Evolutionary conservation across 2,888 invertebrate species (phyloP).

Genomic region (Drosophila siamana): DNA sequence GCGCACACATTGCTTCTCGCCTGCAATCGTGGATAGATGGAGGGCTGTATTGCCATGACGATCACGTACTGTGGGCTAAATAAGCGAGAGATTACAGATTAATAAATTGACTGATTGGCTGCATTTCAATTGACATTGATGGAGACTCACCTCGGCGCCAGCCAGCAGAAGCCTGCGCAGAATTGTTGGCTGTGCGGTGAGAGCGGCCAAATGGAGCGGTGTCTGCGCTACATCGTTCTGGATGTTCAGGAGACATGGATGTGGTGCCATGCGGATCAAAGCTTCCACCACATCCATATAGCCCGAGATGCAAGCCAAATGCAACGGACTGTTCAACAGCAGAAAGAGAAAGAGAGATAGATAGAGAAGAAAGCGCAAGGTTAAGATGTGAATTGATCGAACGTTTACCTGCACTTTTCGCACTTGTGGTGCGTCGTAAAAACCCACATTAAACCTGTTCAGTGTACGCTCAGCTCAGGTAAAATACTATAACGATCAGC

Average conservation of each 20-base stretch:
- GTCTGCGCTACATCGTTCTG: slow-evolving; percentile 93
- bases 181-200: slow-evolving; percentile 91
- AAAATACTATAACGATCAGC: slow-evolving; percentile 35
- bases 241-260: slow-evolving; percentile 91
- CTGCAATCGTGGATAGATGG: slow-evolving; percentile 92
- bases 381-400: slow-evolving; percentile 1
- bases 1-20: slow-evolving; percentile 90
- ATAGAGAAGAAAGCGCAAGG: slow-evolving; percentile 26
- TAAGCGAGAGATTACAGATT: not conserved
- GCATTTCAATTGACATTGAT: not conserved
- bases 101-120: slow-evolving; percentile 1
- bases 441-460: slow-evolving; percentile 73
- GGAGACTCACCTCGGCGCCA: slow-evolving; percentile 88
- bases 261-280: slow-evolving; percentile 91
- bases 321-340: slow-evolving; percentile 91
- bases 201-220: slow-evolving; percentile 94
- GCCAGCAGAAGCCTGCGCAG: slow-evolving; percentile 92
- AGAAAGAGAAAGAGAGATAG: not conserved
- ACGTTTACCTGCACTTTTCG: slow-evolving; percentile 54
- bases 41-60: slow-evolving; percentile 93
- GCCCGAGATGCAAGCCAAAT: slow-evolving; percentile 93
- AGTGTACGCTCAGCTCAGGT: slow-evolving; percentile 30
- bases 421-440: slow-evolving; percentile 59
- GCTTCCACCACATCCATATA: slow-evolving; percentile 90
- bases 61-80: slow-evolving; percentile 88